Evolutionary conservation across 2,113 vertebrate genomes (phyloP), one percentile per base, ranked within the genome.

Genomic region (Glaucidium brasilianum): DNA sequence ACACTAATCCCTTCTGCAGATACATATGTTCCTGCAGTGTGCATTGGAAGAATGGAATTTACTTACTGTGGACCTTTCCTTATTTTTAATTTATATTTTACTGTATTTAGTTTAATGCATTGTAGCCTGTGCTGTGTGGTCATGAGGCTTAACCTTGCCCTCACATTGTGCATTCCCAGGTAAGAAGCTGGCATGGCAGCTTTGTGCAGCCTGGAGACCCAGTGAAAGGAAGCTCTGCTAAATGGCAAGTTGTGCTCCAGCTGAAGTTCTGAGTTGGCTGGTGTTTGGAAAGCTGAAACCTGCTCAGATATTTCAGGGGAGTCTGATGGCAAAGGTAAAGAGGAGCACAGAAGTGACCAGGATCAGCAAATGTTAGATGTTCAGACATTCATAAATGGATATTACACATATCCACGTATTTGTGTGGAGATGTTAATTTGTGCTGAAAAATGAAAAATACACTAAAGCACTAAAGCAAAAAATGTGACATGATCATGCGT

Each of bases 251-350:
- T 89, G 22, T 53, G 29, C 26, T 86, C 12, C 29, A 72, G 55
- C 22, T 0, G 0, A 29, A 50, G 12, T 64, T 68, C 12, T 53
- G 66, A 11, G 9, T 18, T 1, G 0, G 5, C 56, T 74, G 39
- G 27, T 37, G 29, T 69, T 88, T 5, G 3, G 58, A 73, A 92
- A 56, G 43, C 39, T 85, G 63, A 25, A 53, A 49, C 34, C 10
- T 2, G 3, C 20, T 41, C 27, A 11, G 11, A 15, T 45, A 29
- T 91, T 90, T 74, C 43, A 43, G 43, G 27, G 41, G n/a, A 88
- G 34, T 11, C 35, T 91, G 37, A 14, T 67, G 52, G n/a, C 11
- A 79, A 39, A 41, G 52, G 9, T 74, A 15, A n/a, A 81, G 56
- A 72, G 29, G 22, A 43, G 5, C 12, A 5, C 30, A 37, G 58